phyloP scores from a whole-genome alignment of 1,140 invertebrate genomes.

The Diorhabda carinulata region DNA sequence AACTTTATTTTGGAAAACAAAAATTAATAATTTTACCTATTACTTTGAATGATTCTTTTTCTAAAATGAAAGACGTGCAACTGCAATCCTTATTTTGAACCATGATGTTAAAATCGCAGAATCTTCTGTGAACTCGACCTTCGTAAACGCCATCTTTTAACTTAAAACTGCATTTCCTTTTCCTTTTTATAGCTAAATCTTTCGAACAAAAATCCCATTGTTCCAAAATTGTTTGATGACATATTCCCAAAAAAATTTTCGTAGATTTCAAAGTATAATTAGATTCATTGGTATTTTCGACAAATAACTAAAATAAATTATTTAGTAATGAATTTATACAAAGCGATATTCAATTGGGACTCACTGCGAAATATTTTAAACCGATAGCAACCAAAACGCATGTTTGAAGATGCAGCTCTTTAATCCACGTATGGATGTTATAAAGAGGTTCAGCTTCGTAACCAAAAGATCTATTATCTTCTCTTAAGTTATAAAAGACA shows the following conservation, averaged over 20 bases:
- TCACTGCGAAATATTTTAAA: constrained; percentile 32
- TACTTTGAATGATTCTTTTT: constrained; percentile 28
- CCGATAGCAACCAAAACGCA: constrained; percentile 33
- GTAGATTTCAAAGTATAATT: constrained; percentile 7
- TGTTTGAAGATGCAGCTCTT: constrained; percentile 26
- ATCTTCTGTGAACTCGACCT: constrained; percentile 31
- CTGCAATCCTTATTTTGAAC: constrained; percentile 26
- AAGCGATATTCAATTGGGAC: constrained; percentile 4
- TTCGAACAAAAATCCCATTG: constrained; percentile 30
- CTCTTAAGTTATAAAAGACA: constrained; percentile 8
- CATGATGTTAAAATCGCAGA: constrained; percentile 33
- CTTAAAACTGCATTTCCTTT: constrained; percentile 28
- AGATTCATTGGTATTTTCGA: constrained; percentile 15
- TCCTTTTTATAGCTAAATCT: constrained; percentile 18
- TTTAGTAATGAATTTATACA: background rate
- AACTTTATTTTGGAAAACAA: background rate
- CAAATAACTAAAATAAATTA: constrained; percentile 20
- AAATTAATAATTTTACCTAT: constrained; percentile 15
- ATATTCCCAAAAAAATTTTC: constrained; percentile 33
- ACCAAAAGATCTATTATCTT: constrained; percentile 7
- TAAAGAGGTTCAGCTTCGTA: constrained; percentile 19
- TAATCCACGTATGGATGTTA: constrained; percentile 27
- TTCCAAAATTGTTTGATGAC: constrained; percentile 26
- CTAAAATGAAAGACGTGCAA: constrained; percentile 27
- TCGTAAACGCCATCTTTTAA: constrained; percentile 24